Conservation (phyloP, 35 echinoderm and acorn worm genomes). For the Hemicentrotus pulcherrimus region DNA sequence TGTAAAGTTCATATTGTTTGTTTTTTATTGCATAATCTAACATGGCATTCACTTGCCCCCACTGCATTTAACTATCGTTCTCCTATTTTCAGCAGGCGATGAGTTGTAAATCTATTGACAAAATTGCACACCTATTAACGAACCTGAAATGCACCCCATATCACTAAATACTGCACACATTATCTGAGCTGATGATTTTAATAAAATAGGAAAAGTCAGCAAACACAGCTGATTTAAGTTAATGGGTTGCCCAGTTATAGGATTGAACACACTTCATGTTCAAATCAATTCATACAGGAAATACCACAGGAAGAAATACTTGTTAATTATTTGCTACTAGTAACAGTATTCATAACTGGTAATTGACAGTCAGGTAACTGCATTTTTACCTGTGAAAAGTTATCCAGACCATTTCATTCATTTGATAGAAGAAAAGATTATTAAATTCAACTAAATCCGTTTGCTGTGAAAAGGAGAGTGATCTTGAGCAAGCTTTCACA, state of each 20-base stretch:
- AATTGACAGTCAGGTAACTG: too few species aligned
- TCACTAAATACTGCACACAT: neutral
- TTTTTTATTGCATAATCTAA: slow-evolving; percentile 12
- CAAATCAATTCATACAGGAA: neutral
- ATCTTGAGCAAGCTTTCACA: too few species aligned
- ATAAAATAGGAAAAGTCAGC: neutral
- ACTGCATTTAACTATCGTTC: neutral
- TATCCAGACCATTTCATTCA: too few species aligned
- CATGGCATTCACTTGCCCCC: neutral
- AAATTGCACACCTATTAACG: neutral
- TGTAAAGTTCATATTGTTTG: neutral
- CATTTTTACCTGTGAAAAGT: too few species aligned
- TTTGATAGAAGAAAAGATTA: too few species aligned
- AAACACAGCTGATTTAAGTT: neutral
- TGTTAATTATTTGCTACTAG: too few species aligned
- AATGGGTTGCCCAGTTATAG: neutral
- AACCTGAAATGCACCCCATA: neutral
- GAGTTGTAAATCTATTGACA: slow-evolving; percentile 4
- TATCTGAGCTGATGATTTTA: neutral
- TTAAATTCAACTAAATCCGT: too few species aligned
- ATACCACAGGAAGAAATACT: neutral
- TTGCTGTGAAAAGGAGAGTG: too few species aligned
- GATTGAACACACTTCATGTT: neutral
- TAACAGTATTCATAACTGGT: too few species aligned
- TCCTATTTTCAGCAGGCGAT: neutral